Base-by-base conservation (phyloP, 2,113 vertebrate species). In the Poeciliopsis turrubarensis region DNA sequence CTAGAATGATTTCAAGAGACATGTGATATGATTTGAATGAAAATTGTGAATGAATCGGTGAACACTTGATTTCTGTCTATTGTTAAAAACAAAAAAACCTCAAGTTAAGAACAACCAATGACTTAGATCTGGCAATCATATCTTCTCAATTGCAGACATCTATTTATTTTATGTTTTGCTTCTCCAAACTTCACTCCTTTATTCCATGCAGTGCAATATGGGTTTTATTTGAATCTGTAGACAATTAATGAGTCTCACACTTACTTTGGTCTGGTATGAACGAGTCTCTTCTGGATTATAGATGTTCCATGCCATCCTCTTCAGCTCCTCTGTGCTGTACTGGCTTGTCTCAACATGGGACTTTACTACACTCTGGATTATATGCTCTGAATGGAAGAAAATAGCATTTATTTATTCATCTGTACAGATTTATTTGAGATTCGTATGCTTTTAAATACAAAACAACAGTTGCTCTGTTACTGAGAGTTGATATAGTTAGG, bases 271-370 rank as follows among this genome's bases (percentile, higher is more conserved):
- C 91, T 97, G 96, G 91, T 93, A 90, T 71, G 82, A 87, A 10
- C 95, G 95, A 4, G 95, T 94, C 86, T 97, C 96, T 64, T 98
- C 97, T 0, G 94, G 93, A n/a, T 91, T 92, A 75, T 98, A 95
- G 64, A 96, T 82, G 34, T 89, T 95, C 97, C 96, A 97, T 0
- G 90, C 93, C 74, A 97, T 89, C 79, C 92, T 94, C 89, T 96
- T 96, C 66, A 98, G 92, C 86, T 97, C 96, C 82, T 97, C 96
- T 0, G 91, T 87, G 0, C 94, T 95, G 93, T 97, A 97, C 87
- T 97, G 96, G 80, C 95, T 96, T 0, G 97, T 98, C 90, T 97
- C 97, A 41, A 95, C 86, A 73, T 98, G 96, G 0, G 96, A 97
- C 88, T 96, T 96, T 72, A 97, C 90, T 90, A 98, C 95, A 22